phyloP scores from a whole-genome alignment of 2,113 vertebrate species.

The Aramus guarauna region DNA sequence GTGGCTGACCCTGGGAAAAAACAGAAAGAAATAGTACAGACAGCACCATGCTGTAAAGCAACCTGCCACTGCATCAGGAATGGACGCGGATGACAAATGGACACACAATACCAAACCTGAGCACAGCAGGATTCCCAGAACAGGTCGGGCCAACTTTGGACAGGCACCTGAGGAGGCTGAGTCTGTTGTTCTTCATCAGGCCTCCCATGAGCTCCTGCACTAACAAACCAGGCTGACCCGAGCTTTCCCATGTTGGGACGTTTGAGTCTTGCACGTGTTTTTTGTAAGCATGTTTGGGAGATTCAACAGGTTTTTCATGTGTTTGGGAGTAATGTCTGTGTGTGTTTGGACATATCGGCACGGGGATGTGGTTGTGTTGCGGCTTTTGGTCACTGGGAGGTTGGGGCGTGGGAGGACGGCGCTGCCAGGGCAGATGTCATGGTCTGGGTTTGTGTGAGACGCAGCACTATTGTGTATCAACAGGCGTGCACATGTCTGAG shows the following conservation, averaged over 20 bases:
- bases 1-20: not conserved
- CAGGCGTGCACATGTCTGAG: not conserved
- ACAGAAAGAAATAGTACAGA: not conserved
- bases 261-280: rapidly evolving
- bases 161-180: not conserved
- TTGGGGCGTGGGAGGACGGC: rapidly evolving
- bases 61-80: not conserved
- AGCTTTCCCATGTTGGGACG: rapidly evolving
- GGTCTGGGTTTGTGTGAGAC: not conserved
- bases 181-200: not conserved
- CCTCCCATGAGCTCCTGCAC: rapidly evolving
- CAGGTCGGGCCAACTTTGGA: not conserved
- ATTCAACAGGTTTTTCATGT: not conserved
- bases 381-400: not conserved
- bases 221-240: not conserved
- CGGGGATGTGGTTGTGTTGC: rapidly evolving
- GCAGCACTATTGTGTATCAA: not conserved
- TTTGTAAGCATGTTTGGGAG: not conserved
- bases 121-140: not conserved
- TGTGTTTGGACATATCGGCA: rapidly evolving
- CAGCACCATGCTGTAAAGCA: not conserved
- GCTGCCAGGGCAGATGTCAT: not conserved
- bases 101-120: not conserved
- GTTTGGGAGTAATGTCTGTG: not conserved
- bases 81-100: not conserved